Percentiles rank a stretch among this genome's conserved stretches.
phyloP scores from a whole-genome alignment of 2,888 invertebrate species.

The Pseudoips prasinana region DNA sequence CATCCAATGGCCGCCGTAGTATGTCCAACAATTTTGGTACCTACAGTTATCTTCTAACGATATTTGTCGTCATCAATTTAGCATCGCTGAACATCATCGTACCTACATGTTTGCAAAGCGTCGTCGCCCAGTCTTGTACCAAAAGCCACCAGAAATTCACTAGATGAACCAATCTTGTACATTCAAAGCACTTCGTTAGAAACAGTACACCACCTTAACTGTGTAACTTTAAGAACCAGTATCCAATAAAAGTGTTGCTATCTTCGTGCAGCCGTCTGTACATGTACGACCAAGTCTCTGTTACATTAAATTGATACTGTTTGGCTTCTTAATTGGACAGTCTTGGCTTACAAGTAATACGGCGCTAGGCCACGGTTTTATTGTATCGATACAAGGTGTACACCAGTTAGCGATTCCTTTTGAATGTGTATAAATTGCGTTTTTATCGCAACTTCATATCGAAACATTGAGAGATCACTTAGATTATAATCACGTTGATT shows the following conservation, averaged over 20 bases:
- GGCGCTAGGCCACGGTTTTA: constrained; percentile 7
- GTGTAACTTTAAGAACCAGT: constrained; percentile 1
- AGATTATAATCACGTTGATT: too few relatives aligned
- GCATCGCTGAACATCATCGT: constrained; percentile 45
- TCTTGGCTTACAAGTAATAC: constrained; percentile 37
- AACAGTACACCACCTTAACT: constrained; percentile 10
- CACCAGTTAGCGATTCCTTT: not conserved
- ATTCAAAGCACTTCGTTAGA: not conserved
- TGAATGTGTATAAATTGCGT: too few relatives aligned
- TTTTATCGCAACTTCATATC: too few relatives aligned
- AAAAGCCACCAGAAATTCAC: constrained; percentile 60
- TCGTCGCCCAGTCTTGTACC: constrained; percentile 49
- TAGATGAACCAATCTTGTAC: constrained; percentile 51
- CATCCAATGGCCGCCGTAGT: too few relatives aligned
- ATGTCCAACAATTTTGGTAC: too few relatives aligned
- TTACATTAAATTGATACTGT: constrained; percentile 69
- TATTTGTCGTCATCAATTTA: constrained; percentile 61
- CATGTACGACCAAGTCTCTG: constrained; percentile 56
- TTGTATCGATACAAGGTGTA: not conserved
- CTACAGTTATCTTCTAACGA: too few relatives aligned
- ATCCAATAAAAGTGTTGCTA: constrained; percentile 8
- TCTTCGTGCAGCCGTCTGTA: not conserved
- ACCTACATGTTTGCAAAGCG: constrained; percentile 53
- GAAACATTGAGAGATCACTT: too few relatives aligned
- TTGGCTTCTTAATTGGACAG: constrained; percentile 59